Base-by-base conservation (phyloP, 2,797 vertebrate species). In the Poliocrania exsul region DNA sequence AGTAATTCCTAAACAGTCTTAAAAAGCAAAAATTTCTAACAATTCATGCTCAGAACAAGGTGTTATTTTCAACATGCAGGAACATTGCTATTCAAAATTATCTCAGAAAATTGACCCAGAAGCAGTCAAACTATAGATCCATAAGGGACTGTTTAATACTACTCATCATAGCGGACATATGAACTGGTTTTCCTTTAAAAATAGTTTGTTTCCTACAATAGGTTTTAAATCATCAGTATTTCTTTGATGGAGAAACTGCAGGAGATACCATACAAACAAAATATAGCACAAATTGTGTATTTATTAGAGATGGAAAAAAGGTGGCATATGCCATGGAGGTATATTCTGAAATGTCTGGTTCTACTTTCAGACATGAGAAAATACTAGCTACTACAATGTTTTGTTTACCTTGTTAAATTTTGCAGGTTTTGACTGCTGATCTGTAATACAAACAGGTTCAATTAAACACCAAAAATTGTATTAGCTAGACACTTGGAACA, bases 321-420 rank as follows among this genome's bases (percentile, higher is more conserved):
- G 7, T 18, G 47, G 6, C n/a, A 70, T 29, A 50, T 91, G 16
- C 16, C 17, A 29, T 28, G 7, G 26, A 91, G 8, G 11, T 71
- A 17, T 92, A 21, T 23, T 95, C 25, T 88, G 13, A 72, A 46
- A 71, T 58, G 38, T 10, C 16, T 9, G 46, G 28, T 85, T 92
- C 87, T 88, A 37, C 47, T 81, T 91, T 83, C 57, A 77, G 40
- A 26, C 33, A 95, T 93, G 23, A 93, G 50, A 92, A 91, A 85
- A 72, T 51, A 40, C 13, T 11, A 61, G 86, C 15, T 85, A 25
- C 18, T 54, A 15, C 11, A 19, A 6, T 47, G 21, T 24, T 67
- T 89, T 87, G 21, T 83, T 95, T 94, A 35, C 26, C 90, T 31
- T 81, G 18, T 24, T 46, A 70, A 16, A 11, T 38, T 87, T 94